Evolutionary conservation across 2,888 invertebrate genomes (phyloP).

Genomic region (Chirona hameri): DNA sequence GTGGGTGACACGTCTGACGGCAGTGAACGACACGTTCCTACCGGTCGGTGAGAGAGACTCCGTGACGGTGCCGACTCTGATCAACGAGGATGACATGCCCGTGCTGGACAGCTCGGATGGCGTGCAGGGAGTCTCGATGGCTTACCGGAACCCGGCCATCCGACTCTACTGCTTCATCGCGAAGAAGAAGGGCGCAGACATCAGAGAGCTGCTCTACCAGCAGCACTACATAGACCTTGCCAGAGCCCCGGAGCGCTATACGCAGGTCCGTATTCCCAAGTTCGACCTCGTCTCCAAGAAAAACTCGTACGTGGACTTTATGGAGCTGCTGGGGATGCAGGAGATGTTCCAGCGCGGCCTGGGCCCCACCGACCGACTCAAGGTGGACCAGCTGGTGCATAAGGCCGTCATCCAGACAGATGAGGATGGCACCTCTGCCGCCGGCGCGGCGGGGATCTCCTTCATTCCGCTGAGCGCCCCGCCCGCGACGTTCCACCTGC

Average conservation of each 20-base stretch:
- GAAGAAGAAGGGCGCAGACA: background rate
- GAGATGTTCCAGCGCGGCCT: background rate
- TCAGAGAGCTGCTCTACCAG: background rate
- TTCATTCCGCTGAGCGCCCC: background rate
- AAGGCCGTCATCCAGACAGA: constrained; percentile 4
- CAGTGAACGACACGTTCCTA: background rate
- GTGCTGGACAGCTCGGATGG: background rate
- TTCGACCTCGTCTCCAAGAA: constrained; percentile 14
- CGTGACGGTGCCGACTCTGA: background rate
- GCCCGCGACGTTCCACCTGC: background rate
- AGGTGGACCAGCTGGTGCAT: constrained; percentile 25
- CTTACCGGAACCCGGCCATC: background rate
- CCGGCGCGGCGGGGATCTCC: constrained; percentile 13
- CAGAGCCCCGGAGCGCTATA: background rate
- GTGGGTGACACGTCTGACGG: background rate
- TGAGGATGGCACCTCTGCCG: background rate
- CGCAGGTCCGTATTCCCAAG: background rate
- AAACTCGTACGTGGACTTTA: background rate
- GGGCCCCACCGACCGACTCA: background rate
- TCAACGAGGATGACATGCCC: background rate
- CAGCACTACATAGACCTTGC: background rate
- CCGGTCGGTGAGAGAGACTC: too few relatives aligned
- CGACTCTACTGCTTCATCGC: background rate
- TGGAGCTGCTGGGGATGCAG: background rate
- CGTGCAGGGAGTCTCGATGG: constrained; percentile 7